Evolutionary conservation across 2,113 vertebrate species (phyloP), one percentile per base, ranked within the genome.

Genomic region (Leptodactylus fuscus): DNA sequence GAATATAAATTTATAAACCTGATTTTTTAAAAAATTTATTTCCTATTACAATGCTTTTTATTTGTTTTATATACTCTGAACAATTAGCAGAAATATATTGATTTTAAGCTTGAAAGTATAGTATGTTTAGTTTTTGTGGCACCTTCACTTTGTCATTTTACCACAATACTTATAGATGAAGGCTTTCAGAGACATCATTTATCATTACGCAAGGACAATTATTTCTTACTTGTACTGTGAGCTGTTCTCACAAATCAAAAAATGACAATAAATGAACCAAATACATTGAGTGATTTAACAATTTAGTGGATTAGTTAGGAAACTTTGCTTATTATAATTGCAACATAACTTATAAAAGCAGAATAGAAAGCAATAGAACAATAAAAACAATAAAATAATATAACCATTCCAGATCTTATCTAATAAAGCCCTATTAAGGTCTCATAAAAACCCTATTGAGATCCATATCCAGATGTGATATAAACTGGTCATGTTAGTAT

Each of bases 331-430:
- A 36, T 34, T 18, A 81, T 29, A 67, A 60, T 67, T 81, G 46
- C 62, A 27, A 32, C n/a, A 41, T 62, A 10, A 38, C 78, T 81
- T n/a, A n/a, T n/a, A n/a, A n/a, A n/a, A n/a, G n/a, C n/a, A n/a
- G n/a, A n/a, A n/a, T n/a, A n/a, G n/a, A n/a, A n/a, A n/a, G n/a
- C n/a, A n/a, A n/a, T n/a, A n/a, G n/a, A n/a, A n/a, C n/a, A n/a
- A n/a, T n/a, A n/a, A n/a, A n/a, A n/a, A n/a, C 44, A 81, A 81
- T 62, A 41, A 12, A 58, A 81, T 65, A 62, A 81, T 27, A 13
- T 4, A 41, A 16, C 41, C 7, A 13, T 13, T 46, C 24, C 29
- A 1, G 15, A 67, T 67, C 34, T 7, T 36, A 9, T 71, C 36
- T 41, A 71, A 71, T 71, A 36, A 71, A 22, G 22, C 38, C 22